Base-by-base conservation (phyloP, 2,888 invertebrate genomes). In the Aphrophora alni region DNA sequence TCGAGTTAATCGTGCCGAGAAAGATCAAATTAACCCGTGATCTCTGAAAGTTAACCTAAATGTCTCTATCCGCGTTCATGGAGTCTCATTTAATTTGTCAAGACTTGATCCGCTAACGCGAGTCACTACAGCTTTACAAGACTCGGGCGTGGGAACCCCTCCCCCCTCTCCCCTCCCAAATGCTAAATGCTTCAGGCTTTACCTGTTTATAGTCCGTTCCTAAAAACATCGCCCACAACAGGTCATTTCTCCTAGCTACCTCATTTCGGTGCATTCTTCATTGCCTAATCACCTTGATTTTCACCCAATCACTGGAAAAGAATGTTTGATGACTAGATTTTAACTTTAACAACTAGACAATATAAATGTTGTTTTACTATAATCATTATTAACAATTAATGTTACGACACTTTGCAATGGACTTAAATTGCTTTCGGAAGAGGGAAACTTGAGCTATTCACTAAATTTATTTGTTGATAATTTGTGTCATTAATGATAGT, bases 1-100 rank as follows among this genome's bases (percentile, higher is more conserved):
- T n/a, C n/a, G n/a, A n/a, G n/a, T n/a, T n/a, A n/a, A n/a, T n/a
- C n/a, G n/a, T n/a, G n/a, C n/a, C n/a, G n/a, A n/a, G 8, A 33
- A 33, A 33, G 33, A 33, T 33, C 10, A 33, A 10, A 33, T 33
- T 44, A 59, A 59, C 59, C 59, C 59, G 21, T 5, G 59, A 33
- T 33, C 33, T 21, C 21, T 1, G 5, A n/a, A 59, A 59, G 2
- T 2, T 59, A 1, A 21, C 5, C 59, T 21, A n/a, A 21, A 59
- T 59, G 21, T 59, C 59, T 59, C 59, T 21, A 59, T 59, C 59
- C 21, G 10, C n/a, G 21, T 4, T 59, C 59, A 59, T 59, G 1
- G 59, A 59, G 59, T 59, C 59, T 21, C 59, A 59, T 59, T 59
- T 59, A 59, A 59, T 59, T 59, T 59, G 59, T 44, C n/a, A 44